A percentile compares a stretch with the other conserved stretches of the same genome.
These are phyloP conservation scores for Cassiopea xamachana DNA, from an alignment of 30 jellyfish, hydroid and myxozoan genomes.

Conservation along the genomic window DNA sequence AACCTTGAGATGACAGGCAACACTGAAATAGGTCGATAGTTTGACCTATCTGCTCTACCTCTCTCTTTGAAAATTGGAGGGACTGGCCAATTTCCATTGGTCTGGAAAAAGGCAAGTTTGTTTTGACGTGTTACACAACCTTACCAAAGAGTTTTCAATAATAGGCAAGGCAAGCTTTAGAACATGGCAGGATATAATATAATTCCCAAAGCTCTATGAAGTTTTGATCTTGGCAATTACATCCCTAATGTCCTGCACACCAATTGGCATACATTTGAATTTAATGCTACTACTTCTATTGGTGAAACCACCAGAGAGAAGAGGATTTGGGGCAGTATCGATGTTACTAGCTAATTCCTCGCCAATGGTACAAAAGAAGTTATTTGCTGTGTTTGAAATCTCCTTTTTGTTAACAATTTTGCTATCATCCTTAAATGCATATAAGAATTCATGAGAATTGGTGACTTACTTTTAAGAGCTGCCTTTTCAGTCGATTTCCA, in stretches of 20 bases:
- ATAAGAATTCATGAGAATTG: too few species aligned
- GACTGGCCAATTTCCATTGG: conserved; percentile 34
- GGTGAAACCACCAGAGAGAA: not conserved
- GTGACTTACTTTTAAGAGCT: too few species aligned
- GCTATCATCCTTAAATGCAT: not conserved
- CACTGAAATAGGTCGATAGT: conserved; percentile 11
- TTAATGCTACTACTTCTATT: not conserved
- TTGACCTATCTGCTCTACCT: conserved; percentile 23
- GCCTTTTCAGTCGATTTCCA: too few species aligned
- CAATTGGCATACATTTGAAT: not conserved
- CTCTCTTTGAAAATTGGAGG: conserved; percentile 30
- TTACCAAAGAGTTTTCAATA: conserved; percentile 37
- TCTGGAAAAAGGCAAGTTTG: conserved; percentile 26
- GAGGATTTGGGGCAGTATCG: not conserved
- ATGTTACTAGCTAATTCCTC: not conserved
- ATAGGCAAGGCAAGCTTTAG: conserved; percentile 27
- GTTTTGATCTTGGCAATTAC: conserved; percentile 18
- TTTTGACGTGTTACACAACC: conserved; percentile 9
- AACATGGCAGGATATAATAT: conserved; percentile 3
- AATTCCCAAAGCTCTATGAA: conserved; percentile 18
- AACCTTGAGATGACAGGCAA: not conserved
- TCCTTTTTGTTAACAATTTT: not conserved
- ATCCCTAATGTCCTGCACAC: conserved; percentile 10
- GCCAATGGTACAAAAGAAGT: not conserved
- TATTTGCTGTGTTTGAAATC: not conserved